Base-by-base conservation (phyloP, 2,113 vertebrate genomes). In the Albula goreensis region DNA sequence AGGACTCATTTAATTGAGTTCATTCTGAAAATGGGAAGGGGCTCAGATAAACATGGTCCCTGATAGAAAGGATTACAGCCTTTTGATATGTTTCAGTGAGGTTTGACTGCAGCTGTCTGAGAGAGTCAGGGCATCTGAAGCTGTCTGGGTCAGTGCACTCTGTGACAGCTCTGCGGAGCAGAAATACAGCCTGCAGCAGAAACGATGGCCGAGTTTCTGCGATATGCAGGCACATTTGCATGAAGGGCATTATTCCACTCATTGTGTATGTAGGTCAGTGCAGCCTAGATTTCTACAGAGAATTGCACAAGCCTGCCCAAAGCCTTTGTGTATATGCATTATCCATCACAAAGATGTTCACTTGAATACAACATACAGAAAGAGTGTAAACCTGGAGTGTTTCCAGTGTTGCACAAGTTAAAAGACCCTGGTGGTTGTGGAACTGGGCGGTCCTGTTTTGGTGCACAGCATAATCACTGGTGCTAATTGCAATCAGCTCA, bases 181-280 rank as follows among this genome's bases (percentile, higher is more conserved):
- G 5, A 25, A 74, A 74, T 74, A 74, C n/a, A 25, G 70, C 70
- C 70, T 8, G n/a, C 22, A 74, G 70, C 70, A 74, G 5, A n/a
- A 74, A 74, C 2, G 70, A 74, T 74, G 70, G 70, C 70, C n/a
- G 5, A 74, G 70, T 74, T 74, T 74, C 70, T 31, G n/a, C n/a
- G 31, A 79, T 50, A 25, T 17, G 31, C 70, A 74, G 17, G 25
- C 48, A 5, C 60, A 83, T 50, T 83, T 56, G 11, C 41, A 50
- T 79, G 60, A 85, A 85, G 53, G 50, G 6, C 22, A 41, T 57
- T 50, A 85, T n/a, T 79, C 74, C 77, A n/a, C 51, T 50, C 25
- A 50, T 48, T 56, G 52, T 41, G 31, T 85, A 85, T 79, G 52
- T 85, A 85, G 84, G 84, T 79, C 52, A 78, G 51, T 31, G 52